Base-by-base conservation (phyloP, 2,113 vertebrate genomes). In the Pelodiscus sinensis region DNA sequence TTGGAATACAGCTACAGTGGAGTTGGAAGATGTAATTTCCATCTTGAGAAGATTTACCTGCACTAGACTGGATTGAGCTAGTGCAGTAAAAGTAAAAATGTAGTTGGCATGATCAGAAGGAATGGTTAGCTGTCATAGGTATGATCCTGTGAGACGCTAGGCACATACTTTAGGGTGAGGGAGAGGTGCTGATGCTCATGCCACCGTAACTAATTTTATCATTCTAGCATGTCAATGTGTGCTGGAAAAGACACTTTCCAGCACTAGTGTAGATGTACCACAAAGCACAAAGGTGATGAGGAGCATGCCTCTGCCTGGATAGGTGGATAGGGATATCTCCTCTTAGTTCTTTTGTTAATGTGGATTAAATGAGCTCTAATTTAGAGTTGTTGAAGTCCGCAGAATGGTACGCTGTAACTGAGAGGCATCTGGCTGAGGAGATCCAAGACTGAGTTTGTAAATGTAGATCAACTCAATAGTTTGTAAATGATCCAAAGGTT, bases 381-480 rank as follows among this genome's bases (percentile, higher is more conserved):
- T 87, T 60, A 80, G 52, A 89, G 86, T 24, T 55, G 27, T 75
- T 91, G 21, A 56, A 29, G 52, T 62, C 1, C 56, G 4, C 77
- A 55, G 60, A 50, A 91, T 73, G 91, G 44, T 25, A 82, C 85
- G 51, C 4, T 44, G 15, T 89, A 80, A 91, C 58, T 77, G 29
- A 78, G 10, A 84, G 1, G 88, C 24, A 14, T 57, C 13, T 55
- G 24, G 31, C n/a, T 24, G 22, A 58, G 35, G 35, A 62, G 38
- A 75, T n/a, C 58, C 50, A 73, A 21, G 62, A 81, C 11, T 88
- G 1, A 79, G 10, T 6, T 79, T 86, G 25, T 79, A 91, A 13
- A 2, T 82, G 11, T 44, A 75, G 8, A 86, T 19, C 35, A n/a
- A 24, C 4, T 73, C 19, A 4, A 80, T 1, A 19, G 56, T n/a